A percentile compares a stretch with the other conserved stretches of the same genome.
Conservation (phyloP, 2,888 invertebrate genomes). For the Cephus nigrinus region DNA sequence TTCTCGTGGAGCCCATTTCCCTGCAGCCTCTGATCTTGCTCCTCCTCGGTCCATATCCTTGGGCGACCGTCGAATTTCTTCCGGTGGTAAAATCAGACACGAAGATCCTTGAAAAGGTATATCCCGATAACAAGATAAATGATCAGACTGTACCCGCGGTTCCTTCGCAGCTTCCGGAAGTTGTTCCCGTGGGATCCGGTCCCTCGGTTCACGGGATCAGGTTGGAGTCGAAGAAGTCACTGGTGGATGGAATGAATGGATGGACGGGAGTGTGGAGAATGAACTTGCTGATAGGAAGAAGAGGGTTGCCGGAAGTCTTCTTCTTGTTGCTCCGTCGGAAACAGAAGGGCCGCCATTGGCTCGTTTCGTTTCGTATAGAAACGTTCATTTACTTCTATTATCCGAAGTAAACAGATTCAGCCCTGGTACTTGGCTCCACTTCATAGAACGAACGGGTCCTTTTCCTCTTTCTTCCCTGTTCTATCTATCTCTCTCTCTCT, state of each 20-base stretch:
- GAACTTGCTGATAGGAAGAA: neutral
- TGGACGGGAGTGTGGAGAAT: too few species aligned
- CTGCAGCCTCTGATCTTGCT: neutral
- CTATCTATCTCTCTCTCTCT: too few species aligned
- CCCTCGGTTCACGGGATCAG: too few species aligned
- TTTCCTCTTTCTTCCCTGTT: slow-evolving; percentile 18
- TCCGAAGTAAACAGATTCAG: slow-evolving; percentile 57
- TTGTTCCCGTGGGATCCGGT: too few species aligned
- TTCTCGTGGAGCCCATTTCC: too few species aligned
- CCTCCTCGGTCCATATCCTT: neutral
- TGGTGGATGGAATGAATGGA: too few species aligned
- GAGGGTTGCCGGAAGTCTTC: neutral
- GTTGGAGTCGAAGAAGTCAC: too few species aligned
- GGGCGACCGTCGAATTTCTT: neutral
- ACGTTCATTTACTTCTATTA: slow-evolving; percentile 61
- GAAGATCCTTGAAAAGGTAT: too few species aligned
- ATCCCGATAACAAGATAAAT: slow-evolving; percentile 1
- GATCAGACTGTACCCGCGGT: neutral
- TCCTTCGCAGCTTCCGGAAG: slow-evolving; percentile 11
- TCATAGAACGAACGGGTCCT: slow-evolving; percentile 38
- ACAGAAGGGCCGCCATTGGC: slow-evolving; percentile 43
- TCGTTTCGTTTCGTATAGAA: slow-evolving; percentile 47
- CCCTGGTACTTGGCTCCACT: slow-evolving; percentile 42
- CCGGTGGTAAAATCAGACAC: too few species aligned
- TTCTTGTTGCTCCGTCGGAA: neutral